phyloP scores from a whole-genome alignment of 2,113 vertebrate species.

The Neodon shergylaensis region DNA sequence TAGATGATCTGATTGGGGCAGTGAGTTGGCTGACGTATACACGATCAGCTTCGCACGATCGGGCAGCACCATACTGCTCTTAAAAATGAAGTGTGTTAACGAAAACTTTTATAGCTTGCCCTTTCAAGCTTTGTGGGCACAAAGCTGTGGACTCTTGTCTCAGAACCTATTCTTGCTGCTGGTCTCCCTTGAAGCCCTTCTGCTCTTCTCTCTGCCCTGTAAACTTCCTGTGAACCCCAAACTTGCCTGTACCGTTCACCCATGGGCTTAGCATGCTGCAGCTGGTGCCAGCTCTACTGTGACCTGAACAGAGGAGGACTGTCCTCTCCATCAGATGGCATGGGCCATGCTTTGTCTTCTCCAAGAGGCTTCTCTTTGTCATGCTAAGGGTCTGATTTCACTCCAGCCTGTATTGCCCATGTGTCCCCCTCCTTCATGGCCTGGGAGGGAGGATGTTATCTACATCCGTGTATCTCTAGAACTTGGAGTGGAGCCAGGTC shows the following conservation, averaged over 20 bases:
- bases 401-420: background rate
- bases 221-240: background rate
- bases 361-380: background rate
- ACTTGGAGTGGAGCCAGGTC: background rate
- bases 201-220: background rate
- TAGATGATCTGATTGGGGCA: conserved; percentile 19
- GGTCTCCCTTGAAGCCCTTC: background rate
- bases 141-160: background rate
- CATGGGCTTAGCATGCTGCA: background rate
- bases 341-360: background rate
- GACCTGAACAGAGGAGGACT: background rate
- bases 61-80: background rate
- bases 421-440: too few relatives aligned
- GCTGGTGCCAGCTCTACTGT: background rate
- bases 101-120: background rate
- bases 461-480: background rate
- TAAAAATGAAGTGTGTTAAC: conserved; percentile 20
- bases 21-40: background rate
- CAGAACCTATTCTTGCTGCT: background rate
- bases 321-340: background rate
- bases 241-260: background rate
- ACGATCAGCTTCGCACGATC: background rate
- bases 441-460: background rate
- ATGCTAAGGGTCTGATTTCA: background rate
- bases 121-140: background rate